Evolutionary conservation across 2,888 invertebrate genomes (phyloP), one percentile per base, ranked within the genome.

Genomic region (Abscondita cerata): DNA sequence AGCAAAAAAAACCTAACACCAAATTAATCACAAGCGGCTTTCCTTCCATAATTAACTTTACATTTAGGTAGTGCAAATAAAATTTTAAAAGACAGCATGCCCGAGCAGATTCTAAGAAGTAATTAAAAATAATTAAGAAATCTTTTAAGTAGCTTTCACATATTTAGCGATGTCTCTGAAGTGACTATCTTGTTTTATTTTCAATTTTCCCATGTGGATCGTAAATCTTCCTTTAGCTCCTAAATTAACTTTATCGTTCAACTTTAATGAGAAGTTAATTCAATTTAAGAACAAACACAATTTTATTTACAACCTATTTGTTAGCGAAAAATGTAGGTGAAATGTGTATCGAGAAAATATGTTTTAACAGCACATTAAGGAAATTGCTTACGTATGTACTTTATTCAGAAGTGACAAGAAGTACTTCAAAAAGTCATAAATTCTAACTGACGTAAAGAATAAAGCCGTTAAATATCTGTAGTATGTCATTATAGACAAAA

Each of bases 401-500:
- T 47, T 40, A 34, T 31, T 19, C 19, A 55, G 38, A 57, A 56
- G 57, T 63, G 62, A 60, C 66, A 58, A 25, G 25, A 6, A 53
- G 59, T 61, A 60, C 66, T 55, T 47, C 47, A 52, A 53, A 59
- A 51, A n/a, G 57, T 50, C 62, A 64, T 68, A 68, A 68, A 68
- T 68, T 65, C 53, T 52, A 52, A 41, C 59, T 58, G 62, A 65
- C 65, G 18, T 62, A 40, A 59, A 51, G 57, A 63, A 70, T 67
- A 57, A 63, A 64, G 67, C 67, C 65, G 70, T 66, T 68, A 70
- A 63, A 66, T 66, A 65, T 67, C 64, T 34, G 57, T 38, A 60
- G 58, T 61, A 64, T 61, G 62, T 66, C 67, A 68, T 69, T 68
- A 68, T 58, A 53, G 57, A 55, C 62, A 59, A 52, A 59, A 63